phyloP scores from a whole-genome alignment of 2,113 vertebrate genomes.

The Bubo blakistoni region DNA sequence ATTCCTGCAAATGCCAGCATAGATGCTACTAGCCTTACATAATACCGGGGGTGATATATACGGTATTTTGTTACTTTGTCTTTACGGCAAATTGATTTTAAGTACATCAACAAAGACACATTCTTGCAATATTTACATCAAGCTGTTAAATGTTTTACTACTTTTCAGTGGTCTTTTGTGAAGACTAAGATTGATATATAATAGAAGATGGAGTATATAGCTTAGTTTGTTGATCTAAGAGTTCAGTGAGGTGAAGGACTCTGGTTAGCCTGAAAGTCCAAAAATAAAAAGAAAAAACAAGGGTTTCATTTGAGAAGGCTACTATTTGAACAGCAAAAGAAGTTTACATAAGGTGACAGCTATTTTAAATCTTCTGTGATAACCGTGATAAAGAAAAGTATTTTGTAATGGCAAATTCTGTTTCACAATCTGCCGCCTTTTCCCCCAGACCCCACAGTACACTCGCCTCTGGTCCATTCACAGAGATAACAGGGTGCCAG shows the following conservation, averaged over 20 bases:
- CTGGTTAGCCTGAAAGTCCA: neutral
- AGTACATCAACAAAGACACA: neutral
- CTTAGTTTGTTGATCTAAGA: neutral
- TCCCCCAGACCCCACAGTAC: neutral
- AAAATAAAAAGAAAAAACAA: neutral
- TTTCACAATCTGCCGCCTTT: neutral
- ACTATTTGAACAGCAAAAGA: neutral
- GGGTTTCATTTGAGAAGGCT: neutral
- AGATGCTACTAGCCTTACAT: constrained; percentile 9
- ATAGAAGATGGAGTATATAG: neutral
- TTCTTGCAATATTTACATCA: constrained; percentile 8
- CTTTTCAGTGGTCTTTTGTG: neutral
- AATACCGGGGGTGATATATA: neutral
- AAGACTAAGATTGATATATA: neutral
- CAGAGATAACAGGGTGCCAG: neutral
- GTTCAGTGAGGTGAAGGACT: neutral
- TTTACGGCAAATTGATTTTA: constrained; percentile 22
- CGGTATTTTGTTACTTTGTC: constrained; percentile 12
- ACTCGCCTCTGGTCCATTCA: neutral
- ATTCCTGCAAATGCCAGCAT: neutral
- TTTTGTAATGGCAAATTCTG: neutral
- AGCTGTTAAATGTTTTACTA: constrained; percentile 16
- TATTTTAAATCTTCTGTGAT: neutral
- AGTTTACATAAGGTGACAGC: neutral
- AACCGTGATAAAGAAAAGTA: neutral